Evolutionary conservation across 2,888 invertebrate genomes (phyloP), one percentile per base, ranked within the genome.

Genomic region (Ptilodon capucinus): DNA sequence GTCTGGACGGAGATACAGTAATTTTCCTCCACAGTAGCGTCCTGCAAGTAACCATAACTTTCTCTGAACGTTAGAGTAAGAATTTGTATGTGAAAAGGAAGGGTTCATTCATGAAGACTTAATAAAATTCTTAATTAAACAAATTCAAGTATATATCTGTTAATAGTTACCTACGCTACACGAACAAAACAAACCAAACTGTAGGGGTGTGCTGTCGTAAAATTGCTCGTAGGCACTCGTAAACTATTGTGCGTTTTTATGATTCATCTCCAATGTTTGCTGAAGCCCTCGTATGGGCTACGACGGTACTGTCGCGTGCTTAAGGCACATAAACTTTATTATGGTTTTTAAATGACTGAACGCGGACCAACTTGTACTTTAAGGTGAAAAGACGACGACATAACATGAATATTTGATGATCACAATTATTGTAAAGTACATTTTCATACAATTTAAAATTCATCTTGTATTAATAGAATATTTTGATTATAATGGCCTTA

Each of bases 221-320:
- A 89, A 81, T 75, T 76, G 71, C 71, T 68, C 70, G 77, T 74
- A n/a, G n/a, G n/a, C n/a, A 72, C 79, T 84, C 87, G 82, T 89
- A 88, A 87, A 88, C 78, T 87, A 87, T 86, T 81, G 86, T 81
- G 78, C 81, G 79, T 81, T 84, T 89, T 90, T 90, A 90, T 90
- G 89, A 89, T 86, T 88, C 89, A 89, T 88, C 81, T 84, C 66
- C 67, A 65, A 66, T 84, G 85, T 86, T 84, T 84, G 78, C 74
- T 57, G 70, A 75, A 74, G 68, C 79, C 80, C 84, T 84, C 71
- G 57, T 48, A 50, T 55, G 50, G 47, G 51, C 40, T 38, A 50
- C 17, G 42, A 48, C 48, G 51, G 81, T 82, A 86, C 75, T 69
- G 68, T 78, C 66, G 67, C 54, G 66, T 55, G 59, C 69, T 64